These are phyloP conservation scores for Ernsta delagoae DNA, from an alignment of 2,888 invertebrate species.

Conservation along the genomic window DNA sequence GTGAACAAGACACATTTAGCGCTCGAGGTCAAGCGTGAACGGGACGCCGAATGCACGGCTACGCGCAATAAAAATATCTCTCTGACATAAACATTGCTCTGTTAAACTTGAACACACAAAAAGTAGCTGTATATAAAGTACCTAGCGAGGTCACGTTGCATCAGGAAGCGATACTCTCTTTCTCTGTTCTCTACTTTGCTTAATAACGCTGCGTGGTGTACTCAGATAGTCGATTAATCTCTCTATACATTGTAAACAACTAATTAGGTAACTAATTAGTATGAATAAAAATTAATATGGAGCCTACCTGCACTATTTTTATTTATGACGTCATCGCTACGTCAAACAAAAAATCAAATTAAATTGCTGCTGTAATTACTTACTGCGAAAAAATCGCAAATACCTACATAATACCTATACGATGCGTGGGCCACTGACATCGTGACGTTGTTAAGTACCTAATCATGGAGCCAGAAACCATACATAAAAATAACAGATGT, in stretches of 20 bases:
- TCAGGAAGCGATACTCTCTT: conserved; percentile 73
- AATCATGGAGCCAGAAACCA: too few species aligned
- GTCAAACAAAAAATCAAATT: too few species aligned
- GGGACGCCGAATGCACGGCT: conserved; percentile 43
- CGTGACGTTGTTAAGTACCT: too few species aligned
- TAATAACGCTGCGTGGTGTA: neutral
- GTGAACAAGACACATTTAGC: conserved; percentile 49
- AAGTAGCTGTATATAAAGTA: conserved; percentile 25
- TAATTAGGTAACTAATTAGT: too few species aligned
- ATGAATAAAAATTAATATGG: too few species aligned
- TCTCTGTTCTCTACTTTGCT: conserved; percentile 63
- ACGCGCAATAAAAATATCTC: conserved; percentile 10
- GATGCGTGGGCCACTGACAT: too few species aligned
- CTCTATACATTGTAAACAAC: neutral
- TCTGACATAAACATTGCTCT: conserved; percentile 60
- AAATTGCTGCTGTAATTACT: too few species aligned
- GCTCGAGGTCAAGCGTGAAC: conserved; percentile 32
- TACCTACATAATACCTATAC: too few species aligned
- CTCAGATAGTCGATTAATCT: neutral
- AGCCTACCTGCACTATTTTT: too few species aligned
- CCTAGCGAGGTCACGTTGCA: conserved; percentile 61
- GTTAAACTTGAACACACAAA: conserved; percentile 45
- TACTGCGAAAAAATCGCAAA: too few species aligned
- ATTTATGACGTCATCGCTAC: too few species aligned
- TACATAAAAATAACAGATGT: too few species aligned